Evolutionary conservation across 92 coral and sea anemone genomes (phyloP).

Genomic region (Phenganax subtilis): DNA sequence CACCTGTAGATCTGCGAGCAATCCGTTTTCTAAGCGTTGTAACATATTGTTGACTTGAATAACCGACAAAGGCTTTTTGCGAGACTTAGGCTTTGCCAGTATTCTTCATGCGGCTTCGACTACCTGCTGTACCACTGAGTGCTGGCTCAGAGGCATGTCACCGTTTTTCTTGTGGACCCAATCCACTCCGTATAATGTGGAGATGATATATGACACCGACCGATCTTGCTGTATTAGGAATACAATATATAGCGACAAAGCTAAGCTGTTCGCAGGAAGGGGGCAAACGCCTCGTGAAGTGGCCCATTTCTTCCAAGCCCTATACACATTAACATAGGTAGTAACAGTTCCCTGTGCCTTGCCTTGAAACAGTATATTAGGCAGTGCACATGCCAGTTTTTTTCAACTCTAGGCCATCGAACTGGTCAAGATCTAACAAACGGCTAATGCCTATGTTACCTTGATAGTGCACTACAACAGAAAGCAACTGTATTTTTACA

Average conservation of each 20-base stretch:
- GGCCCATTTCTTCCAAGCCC: constrained; percentile 5
- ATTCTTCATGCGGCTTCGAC: constrained; percentile 25
- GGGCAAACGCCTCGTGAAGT: constrained; percentile 1
- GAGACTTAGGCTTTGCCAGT: constrained; percentile 28
- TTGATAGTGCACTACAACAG: neutral
- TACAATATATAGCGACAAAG: constrained; percentile 36
- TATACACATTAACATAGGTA: neutral
- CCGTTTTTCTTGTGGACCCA: constrained; percentile 46
- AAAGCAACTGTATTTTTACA: neutral
- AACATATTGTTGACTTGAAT: constrained; percentile 24
- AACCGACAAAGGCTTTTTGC: constrained; percentile 26
- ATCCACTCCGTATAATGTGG: constrained; percentile 39
- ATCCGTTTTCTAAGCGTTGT: constrained; percentile 32
- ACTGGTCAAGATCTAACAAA: neutral
- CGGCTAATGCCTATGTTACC: neutral
- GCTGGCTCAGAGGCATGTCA: neutral
- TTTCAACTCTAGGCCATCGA: constrained; percentile 2
- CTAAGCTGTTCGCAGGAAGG: constrained; percentile 21
- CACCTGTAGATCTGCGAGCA: constrained; percentile 21
- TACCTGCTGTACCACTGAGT: constrained; percentile 15
- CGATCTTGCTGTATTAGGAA: constrained; percentile 4
- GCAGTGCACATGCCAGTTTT: constrained; percentile 24
- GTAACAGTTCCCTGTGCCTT: constrained; percentile 22
- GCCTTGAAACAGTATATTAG: constrained; percentile 21
- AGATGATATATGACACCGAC: constrained; percentile 28